A percentile compares a stretch with the other conserved stretches of the same genome.
phyloP scores from a whole-genome alignment of 2,113 vertebrate genomes.

The Pangasianodon gigas region DNA sequence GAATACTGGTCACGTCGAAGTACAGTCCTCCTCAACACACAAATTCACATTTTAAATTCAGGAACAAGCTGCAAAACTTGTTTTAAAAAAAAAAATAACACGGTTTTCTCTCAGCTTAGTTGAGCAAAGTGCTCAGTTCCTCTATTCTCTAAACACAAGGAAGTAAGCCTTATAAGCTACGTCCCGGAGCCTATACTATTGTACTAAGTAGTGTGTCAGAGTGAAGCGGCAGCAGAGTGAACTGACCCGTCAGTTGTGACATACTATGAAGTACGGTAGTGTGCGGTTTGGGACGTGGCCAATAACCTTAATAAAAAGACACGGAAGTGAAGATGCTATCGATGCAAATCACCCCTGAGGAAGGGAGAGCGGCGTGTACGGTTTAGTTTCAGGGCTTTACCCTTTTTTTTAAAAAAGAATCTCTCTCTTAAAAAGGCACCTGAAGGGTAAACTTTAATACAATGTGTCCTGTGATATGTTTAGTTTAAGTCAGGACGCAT shows the following conservation, averaged over 20 bases:
- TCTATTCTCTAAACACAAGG: constrained; percentile 74
- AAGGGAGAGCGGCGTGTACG: neutral
- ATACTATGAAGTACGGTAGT: constrained; percentile 1
- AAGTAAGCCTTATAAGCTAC: constrained; percentile 71
- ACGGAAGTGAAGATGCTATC: constrained; percentile 72
- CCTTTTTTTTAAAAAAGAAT: neutral
- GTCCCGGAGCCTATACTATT: neutral
- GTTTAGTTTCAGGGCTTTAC: neutral
- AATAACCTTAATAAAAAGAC: constrained; percentile 60
- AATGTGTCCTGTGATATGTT: no score
- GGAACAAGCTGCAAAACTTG: neutral
- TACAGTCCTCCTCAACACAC: neutral
- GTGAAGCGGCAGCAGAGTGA: neutral
- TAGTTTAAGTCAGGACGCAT: no score
- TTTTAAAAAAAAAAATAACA: no score
- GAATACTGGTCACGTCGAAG: neutral
- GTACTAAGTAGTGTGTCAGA: neutral
- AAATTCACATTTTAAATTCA: constrained; percentile 35
- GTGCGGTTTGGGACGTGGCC: constrained; percentile 17
- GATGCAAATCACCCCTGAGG: constrained; percentile 68
- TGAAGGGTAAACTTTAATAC: no score
- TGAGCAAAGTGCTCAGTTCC: constrained; percentile 70
- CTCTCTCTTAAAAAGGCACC: neutral
- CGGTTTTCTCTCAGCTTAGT: constrained; percentile 21
- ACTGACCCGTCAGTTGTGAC: neutral